These are phyloP conservation scores for Pseudopleuronectes americanus DNA, from an alignment of 2,797 vertebrate species.

Conservation along the genomic window DNA sequence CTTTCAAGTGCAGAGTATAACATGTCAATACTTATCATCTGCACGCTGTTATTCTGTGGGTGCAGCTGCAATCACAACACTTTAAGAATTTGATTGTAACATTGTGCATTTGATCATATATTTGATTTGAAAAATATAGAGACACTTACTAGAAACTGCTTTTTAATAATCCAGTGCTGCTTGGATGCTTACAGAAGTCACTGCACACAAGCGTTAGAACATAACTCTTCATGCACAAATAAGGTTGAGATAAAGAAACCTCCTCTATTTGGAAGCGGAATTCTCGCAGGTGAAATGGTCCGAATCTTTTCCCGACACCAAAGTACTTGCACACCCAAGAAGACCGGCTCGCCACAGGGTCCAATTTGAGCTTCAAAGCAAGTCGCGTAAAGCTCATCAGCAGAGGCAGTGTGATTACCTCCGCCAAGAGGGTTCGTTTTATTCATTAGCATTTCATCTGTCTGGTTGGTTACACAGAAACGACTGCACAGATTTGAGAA, in stretches of 20 bases:
- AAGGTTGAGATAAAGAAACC: background rate
- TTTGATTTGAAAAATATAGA: background rate
- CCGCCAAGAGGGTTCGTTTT: no score
- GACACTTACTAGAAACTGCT: background rate
- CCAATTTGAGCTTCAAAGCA: no score
- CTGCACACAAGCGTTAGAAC: background rate
- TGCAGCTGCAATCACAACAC: background rate
- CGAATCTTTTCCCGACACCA: background rate
- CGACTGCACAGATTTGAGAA: no score
- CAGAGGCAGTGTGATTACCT: no score
- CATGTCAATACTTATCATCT: constrained; percentile 2
- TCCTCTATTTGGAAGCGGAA: background rate
- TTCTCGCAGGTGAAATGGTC: background rate
- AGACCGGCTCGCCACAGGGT: no score
- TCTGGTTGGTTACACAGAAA: no score
- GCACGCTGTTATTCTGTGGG: background rate
- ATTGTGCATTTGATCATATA: background rate
- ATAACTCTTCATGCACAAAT: background rate
- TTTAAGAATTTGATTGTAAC: background rate
- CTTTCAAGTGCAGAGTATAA: constrained; percentile 1
- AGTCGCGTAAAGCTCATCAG: background rate
- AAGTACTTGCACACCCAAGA: background rate
- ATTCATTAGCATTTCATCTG: no score
- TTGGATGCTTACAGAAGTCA: no score
- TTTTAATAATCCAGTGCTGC: background rate